Conservation (phyloP, 2,888 invertebrate species). For the Patella pellucida region DNA sequence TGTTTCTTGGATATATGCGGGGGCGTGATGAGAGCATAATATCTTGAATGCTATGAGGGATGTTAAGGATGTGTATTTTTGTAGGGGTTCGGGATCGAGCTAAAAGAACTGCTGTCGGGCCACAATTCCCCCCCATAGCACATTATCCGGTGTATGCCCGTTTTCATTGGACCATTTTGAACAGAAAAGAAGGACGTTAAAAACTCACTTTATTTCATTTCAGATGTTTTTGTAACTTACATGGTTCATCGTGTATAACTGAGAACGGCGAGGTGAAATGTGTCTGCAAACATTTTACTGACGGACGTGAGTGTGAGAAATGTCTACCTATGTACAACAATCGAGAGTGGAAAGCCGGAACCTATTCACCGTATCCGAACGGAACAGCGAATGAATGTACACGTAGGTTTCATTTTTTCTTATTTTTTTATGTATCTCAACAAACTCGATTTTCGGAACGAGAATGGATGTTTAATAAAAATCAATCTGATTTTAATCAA, state of each 20-base stretch:
- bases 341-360: slow-evolving; percentile 48
- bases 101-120: too few relatives aligned
- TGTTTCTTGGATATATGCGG: too few relatives aligned
- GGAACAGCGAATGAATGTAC: slow-evolving; percentile 55
- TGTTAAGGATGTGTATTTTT: too few relatives aligned
- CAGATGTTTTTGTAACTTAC: slow-evolving; percentile 58
- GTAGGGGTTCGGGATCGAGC: too few relatives aligned
- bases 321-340: slow-evolving; percentile 57
- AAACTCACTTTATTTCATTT: background rate
- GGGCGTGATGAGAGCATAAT: too few relatives aligned
- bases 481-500: too few relatives aligned
- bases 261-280: slow-evolving; percentile 35
- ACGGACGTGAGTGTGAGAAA: slow-evolving; percentile 51
- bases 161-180: too few relatives aligned
- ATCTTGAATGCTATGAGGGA: too few relatives aligned
- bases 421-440: background rate
- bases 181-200: too few relatives aligned
- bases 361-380: slow-evolving; percentile 42
- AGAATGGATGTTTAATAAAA: too few relatives aligned
- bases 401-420: slow-evolving; percentile 36
- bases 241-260: slow-evolving; percentile 44
- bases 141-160: too few relatives aligned
- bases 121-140: too few relatives aligned
- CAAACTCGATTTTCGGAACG: background rate
- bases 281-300: slow-evolving; percentile 55